phyloP scores from a whole-genome alignment of 2,113 vertebrate genomes.

The Brachyhypopomus occidentalis region DNA sequence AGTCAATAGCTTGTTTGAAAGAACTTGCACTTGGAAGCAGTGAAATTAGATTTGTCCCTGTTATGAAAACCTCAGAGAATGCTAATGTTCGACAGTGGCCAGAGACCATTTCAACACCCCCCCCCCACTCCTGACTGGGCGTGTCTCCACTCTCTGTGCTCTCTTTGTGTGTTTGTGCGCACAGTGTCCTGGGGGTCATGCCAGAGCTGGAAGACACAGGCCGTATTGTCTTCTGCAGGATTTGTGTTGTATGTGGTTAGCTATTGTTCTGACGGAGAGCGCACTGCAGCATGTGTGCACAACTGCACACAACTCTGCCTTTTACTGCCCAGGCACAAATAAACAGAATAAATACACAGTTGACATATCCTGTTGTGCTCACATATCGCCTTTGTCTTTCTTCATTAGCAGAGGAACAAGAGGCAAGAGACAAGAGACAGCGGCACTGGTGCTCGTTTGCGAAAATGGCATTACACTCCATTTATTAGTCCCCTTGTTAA shows the following conservation, averaged over 20 bases:
- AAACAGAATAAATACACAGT: conserved; percentile 21
- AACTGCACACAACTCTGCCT: conserved; percentile 15
- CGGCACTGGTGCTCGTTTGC: background rate
- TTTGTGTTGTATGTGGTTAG: conserved; percentile 63
- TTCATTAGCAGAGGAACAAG: conserved; percentile 1
- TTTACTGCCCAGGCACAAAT: conserved; percentile 24
- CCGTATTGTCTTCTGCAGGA: conserved; percentile 67
- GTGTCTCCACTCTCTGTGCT: conserved; percentile 59
- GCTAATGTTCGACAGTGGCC: conserved; percentile 32
- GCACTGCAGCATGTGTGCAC: conserved; percentile 40
- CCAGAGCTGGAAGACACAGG: conserved; percentile 61
- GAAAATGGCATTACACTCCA: background rate
- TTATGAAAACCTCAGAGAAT: conserved; percentile 27
- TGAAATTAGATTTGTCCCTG: conserved; percentile 29
- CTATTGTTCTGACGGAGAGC: conserved; percentile 66
- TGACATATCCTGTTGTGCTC: conserved; percentile 42
- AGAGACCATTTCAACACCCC: background rate
- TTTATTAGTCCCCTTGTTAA: conserved; percentile 6
- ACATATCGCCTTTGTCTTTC: conserved; percentile 35
- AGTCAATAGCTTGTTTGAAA: conserved; percentile 16
- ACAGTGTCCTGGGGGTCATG: conserved; percentile 49
- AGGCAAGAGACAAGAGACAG: background rate
- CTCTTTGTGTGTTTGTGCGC: conserved; percentile 64
- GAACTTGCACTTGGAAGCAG: background rate
- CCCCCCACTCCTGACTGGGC: conserved; percentile 14